These are phyloP conservation scores for Lasioglossum marginatum DNA, from an alignment of 2,888 invertebrate genomes.

Conservation along the genomic window DNA sequence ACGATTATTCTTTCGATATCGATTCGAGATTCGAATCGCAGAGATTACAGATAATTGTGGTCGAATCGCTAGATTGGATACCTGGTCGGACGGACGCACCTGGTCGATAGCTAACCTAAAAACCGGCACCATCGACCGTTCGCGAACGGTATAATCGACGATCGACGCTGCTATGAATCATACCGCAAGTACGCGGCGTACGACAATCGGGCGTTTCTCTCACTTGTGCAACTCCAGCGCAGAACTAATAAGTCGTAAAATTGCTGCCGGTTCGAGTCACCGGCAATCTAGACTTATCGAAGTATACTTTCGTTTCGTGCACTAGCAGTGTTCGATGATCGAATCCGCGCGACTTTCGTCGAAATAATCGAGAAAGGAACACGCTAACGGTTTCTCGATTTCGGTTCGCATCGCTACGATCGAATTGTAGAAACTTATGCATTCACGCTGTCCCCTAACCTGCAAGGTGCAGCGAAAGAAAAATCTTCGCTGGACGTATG, in stretches of 20 bases:
- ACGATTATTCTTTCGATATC: background rate
- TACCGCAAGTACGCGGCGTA: background rate
- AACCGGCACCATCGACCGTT: slow-evolving; percentile 37
- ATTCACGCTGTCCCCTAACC: background rate
- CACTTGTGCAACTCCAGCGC: background rate
- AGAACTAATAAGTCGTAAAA: background rate
- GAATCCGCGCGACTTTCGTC: background rate
- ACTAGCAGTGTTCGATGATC: background rate
- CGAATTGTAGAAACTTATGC: background rate
- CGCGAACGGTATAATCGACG: slow-evolving; percentile 5
- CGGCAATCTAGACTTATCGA: background rate
- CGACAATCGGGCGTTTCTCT: background rate
- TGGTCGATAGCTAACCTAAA: slow-evolving; percentile 52
- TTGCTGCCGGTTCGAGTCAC: background rate
- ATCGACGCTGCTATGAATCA: slow-evolving; percentile 31
- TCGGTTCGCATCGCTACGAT: background rate
- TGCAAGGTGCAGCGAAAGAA: background rate
- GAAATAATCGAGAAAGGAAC: background rate
- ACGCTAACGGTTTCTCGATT: background rate
- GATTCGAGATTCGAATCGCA: background rate
- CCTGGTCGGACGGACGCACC: background rate
- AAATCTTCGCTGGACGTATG: background rate
- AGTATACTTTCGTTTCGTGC: background rate
- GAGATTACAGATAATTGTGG: background rate
- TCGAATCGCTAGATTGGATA: background rate